Evolutionary conservation across 2,797 vertebrate genomes (phyloP).

Genomic region (Neostethus bicornis): DNA sequence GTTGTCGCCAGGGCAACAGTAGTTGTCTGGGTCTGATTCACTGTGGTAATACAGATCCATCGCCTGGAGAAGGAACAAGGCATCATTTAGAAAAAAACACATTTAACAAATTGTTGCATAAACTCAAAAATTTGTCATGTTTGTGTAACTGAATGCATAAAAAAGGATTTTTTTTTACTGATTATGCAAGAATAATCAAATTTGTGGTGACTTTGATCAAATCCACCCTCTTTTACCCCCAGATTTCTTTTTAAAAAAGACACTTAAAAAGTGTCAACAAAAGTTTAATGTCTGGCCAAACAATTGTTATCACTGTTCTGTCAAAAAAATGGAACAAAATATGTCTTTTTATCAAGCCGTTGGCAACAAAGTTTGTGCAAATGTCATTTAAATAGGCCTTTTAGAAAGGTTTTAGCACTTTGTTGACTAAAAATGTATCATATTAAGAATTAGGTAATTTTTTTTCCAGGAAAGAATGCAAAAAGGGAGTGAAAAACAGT

Average conservation of each 20-base stretch:
- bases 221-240: too few relatives aligned
- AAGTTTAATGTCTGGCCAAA: neutral
- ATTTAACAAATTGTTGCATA: neutral
- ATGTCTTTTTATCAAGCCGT: neutral
- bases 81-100: constrained; percentile 25
- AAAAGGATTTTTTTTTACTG: too few relatives aligned
- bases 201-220: too few relatives aligned
- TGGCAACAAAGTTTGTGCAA: neutral
- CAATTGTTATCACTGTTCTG: neutral
- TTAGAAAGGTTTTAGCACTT: neutral
- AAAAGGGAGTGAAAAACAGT: neutral
- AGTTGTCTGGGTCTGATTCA: constrained; percentile 78
- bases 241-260: too few relatives aligned
- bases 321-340: neutral
- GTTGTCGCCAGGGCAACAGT: constrained; percentile 78
- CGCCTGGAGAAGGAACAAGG: constrained; percentile 68
- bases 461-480: neutral
- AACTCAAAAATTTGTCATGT: neutral
- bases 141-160: neutral
- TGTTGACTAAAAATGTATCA: neutral
- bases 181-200: too few relatives aligned
- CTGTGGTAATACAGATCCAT: constrained; percentile 84
- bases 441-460: neutral
- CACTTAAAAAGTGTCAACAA: too few relatives aligned
- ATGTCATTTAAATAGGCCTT: neutral